These are phyloP conservation scores for Hypercompe scribonia DNA, from an alignment of 2,888 invertebrate genomes.

Conservation along the genomic window DNA sequence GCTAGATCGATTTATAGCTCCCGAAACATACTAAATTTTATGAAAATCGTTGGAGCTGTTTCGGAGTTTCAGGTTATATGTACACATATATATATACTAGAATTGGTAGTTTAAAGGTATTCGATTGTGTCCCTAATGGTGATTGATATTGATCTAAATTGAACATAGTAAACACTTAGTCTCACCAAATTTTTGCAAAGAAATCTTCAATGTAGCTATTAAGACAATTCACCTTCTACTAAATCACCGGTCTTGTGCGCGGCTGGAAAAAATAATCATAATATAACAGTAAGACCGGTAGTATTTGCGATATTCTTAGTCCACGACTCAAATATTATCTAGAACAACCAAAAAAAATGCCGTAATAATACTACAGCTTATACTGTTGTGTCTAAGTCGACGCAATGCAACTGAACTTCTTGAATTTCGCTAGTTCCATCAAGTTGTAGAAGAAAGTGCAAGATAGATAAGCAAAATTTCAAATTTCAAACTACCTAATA, in stretches of 20 bases:
- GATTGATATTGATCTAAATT: constrained; percentile 3
- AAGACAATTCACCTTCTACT: neutral
- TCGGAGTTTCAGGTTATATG: too few relatives aligned
- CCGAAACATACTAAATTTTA: too few relatives aligned
- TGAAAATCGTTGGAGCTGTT: too few relatives aligned
- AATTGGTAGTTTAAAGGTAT: too few relatives aligned
- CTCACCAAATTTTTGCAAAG: neutral
- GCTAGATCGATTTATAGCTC: too few relatives aligned
- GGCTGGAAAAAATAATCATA: neutral
- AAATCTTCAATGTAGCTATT: too few relatives aligned
- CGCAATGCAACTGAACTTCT: neutral
- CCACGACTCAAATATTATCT: neutral
- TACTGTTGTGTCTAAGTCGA: neutral
- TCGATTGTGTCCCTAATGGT: too few relatives aligned
- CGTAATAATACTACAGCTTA: neutral
- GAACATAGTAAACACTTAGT: neutral
- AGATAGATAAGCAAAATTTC: too few relatives aligned
- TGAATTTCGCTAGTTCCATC: neutral
- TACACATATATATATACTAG: too few relatives aligned
- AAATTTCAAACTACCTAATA: too few relatives aligned
- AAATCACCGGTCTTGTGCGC: neutral
- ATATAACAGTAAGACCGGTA: neutral
- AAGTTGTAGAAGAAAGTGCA: too few relatives aligned
- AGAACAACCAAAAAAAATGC: neutral
- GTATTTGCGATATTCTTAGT: neutral